Evolutionary conservation across 2,797 vertebrate genomes (phyloP), one percentile per base, ranked within the genome.

Genomic region (Paramormyrops hopkinsi): DNA sequence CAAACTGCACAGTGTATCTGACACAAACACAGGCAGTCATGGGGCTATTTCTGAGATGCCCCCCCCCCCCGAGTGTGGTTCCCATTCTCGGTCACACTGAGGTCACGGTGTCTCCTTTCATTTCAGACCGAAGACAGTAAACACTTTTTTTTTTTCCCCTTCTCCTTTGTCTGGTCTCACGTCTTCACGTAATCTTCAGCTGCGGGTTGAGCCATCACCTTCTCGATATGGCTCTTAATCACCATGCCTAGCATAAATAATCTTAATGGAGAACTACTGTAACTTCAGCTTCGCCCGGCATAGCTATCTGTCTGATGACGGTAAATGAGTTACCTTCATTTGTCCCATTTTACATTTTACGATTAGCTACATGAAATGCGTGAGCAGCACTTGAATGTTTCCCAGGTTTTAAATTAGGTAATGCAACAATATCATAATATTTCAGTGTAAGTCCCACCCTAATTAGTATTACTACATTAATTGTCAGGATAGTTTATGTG

Each of bases 271-370:
- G 48, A 50, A 51, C 83, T 51, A 25, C 6, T 12, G 48, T 22
- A 85, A 29, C 44, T 85, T 12, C 83, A 53, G 76, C 19, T 22
- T 82, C 1, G 0, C 76, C 12, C 12, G 2, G 46, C 4, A 1
- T 53, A 25, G 12, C 83, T 29, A 25, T 85, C 48, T 46, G 46
- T 50, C 48, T 85, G 48, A 85, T 25, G 44, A 85, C 2, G n/a
- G 83, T 85, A 85, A 50, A 85, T 85, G 9, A 85, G 50, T 25
- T 22, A 33, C 83, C 83, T 85, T 85, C n/a, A 33, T 85, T 83
- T 83, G 41, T 50, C 44, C 41, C n/a, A 85, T 85, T 85, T 82
- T 46, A 82, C 41, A 82, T 82, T 46, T 46, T 46, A 46, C 3
- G 7, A 82, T 41, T 82, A 82, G 76, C 37, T 82, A 46, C 41